Percentiles rank a stretch among this genome's conserved stretches.
phyloP scores from a whole-genome alignment of 2,113 vertebrate species.

The Pungitius pungitius region DNA sequence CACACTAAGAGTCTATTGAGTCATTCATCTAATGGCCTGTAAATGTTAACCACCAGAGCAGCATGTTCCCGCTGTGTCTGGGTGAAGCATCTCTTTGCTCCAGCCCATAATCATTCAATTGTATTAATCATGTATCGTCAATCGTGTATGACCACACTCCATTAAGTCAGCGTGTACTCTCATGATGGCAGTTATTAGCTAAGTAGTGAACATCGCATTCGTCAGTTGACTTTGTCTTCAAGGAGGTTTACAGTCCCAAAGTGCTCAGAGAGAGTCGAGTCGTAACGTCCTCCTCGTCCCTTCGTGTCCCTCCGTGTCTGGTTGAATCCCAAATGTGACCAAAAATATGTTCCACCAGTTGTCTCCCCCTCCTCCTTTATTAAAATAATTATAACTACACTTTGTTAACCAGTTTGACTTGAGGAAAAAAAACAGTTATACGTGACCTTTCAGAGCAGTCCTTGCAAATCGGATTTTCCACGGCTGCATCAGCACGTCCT shows the following conservation, averaged over 20 bases:
- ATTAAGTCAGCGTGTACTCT: conserved; percentile 26
- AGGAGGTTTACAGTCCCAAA: conserved; percentile 10
- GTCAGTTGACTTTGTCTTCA: conserved; percentile 27
- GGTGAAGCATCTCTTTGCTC: conserved; percentile 31
- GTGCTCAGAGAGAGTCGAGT: conserved; percentile 1
- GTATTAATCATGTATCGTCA: conserved; percentile 23
- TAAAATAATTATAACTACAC: background rate
- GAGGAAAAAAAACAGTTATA: background rate
- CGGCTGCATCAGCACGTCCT: conserved; percentile 20
- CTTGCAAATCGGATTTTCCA: conserved; percentile 19
- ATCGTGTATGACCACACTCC: conserved; percentile 23
- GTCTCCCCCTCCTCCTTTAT: background rate
- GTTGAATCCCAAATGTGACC: conserved; percentile 5
- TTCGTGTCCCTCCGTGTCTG: background rate
- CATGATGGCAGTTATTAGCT: conserved; percentile 41
- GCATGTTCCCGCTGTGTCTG: conserved; percentile 8
- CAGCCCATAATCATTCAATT: conserved; percentile 29
- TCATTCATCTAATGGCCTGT: conserved; percentile 36
- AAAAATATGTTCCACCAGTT: background rate
- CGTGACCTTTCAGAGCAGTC: conserved; percentile 24
- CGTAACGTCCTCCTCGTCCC: conserved; percentile 5
- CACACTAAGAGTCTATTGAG: conserved; percentile 2
- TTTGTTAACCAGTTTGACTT: conserved; percentile 13
- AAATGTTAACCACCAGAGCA: conserved; percentile 30
- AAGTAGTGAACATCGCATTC: conserved; percentile 26